Percentiles rank a stretch among this genome's conserved stretches.
These are phyloP conservation scores for Gobionotothen gibberifrons DNA, from an alignment of 2,797 vertebrate species.

Conservation along the genomic window DNA sequence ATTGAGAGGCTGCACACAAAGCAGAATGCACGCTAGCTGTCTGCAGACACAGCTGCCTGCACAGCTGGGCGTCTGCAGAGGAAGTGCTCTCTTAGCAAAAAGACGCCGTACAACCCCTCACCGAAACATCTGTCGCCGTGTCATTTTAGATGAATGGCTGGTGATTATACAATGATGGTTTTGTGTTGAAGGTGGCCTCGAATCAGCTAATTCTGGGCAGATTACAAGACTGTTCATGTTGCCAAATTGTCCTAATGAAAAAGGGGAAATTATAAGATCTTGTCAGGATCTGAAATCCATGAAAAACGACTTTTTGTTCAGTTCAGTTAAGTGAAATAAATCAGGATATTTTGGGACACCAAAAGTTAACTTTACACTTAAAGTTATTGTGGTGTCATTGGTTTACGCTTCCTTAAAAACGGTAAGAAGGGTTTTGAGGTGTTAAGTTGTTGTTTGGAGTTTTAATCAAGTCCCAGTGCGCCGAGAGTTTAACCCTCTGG, in stretches of 20 bases:
- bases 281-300: conserved; percentile 5
- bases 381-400: not conserved
- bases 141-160: conserved; percentile 71
- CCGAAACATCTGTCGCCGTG: conserved; percentile 71
- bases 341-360: not conserved
- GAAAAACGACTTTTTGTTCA: not conserved
- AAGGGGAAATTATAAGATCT: conserved; percentile 25
- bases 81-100: conserved; percentile 60
- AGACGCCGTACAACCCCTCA: conserved; percentile 49
- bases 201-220: conserved; percentile 36
- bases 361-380: not conserved
- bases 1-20: conserved; percentile 61
- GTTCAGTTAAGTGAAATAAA: not conserved
- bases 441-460: not conserved
- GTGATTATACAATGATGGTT: conserved; percentile 68
- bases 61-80: conserved; percentile 70
- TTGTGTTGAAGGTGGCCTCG: conserved; percentile 56
- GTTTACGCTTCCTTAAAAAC: not conserved
- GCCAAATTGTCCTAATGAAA: conserved; percentile 18
- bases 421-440: not conserved
- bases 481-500: too few species aligned
- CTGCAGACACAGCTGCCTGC: conserved; percentile 68
- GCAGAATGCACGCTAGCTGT: conserved; percentile 56
- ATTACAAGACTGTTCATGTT: conserved; percentile 16
- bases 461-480: too few species aligned